Base-by-base conservation (phyloP, 2,888 invertebrate genomes). In the Slavum lentiscoides region DNA sequence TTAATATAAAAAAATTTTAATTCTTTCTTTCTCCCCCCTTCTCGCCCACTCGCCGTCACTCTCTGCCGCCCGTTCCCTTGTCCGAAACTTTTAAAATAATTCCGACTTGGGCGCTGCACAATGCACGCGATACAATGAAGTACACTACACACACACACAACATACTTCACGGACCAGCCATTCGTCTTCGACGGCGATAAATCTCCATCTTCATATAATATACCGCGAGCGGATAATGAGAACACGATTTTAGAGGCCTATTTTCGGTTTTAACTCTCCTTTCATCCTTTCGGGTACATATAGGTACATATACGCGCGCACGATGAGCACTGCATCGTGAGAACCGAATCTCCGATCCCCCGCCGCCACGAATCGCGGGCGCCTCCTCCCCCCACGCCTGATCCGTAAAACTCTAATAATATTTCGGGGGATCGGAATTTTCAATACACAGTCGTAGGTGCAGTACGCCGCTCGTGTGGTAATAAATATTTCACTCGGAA, bases 321-420 rank as follows among this genome's bases (percentile, higher is more conserved):
- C 30, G 30, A 30, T n/a, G n/a, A 30, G 2, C 30, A 4, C 30
- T 30, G 30, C 30, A 66, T 23, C 74, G 74, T 74, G 74, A 74
- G 74, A 74, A 74, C 74, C 74, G 64, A 55, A 66, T 21, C n/a
- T n/a, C 30, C 74, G 74, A 55, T 74, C 74, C 74, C 74, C 74
- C 30, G 64, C 74, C 53, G 64, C 53, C 37, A 30, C 53, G 30
- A 30, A 30, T 43, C 43, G 43, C 43, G 43, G 43, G 8, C 8
- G 9, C 9, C 43, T 7, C 8, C 43, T 43, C 43, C 8, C 4
- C 1, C 43, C 43, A 53, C 72, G 30, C 30, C 30, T 4, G 30
- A 2, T 30, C n/a, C n/a, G 30, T 30, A 30, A 30, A 30, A 30
- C 30, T 1, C 30, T 30, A 30, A 30, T 30, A 30, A 30, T 30